These are phyloP conservation scores for Therioaphis trifolii DNA, from an alignment of 2,888 invertebrate species.

Conservation along the genomic window DNA sequence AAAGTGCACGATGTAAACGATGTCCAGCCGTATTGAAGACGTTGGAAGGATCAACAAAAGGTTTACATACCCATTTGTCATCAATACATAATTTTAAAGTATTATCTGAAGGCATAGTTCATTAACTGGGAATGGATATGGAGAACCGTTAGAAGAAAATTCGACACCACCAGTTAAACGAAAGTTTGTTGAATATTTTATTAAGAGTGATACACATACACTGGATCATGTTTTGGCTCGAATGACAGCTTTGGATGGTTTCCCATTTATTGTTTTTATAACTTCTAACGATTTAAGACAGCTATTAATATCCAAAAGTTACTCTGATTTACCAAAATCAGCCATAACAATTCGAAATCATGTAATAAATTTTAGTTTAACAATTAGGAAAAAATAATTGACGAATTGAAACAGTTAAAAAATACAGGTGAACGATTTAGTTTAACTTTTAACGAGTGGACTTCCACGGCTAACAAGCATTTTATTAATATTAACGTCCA, in stretches of 20 bases:
- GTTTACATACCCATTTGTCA: conserved; percentile 22
- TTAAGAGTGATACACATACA: conserved; percentile 16
- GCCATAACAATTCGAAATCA: conserved; percentile 26
- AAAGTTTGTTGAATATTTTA: conserved; percentile 22
- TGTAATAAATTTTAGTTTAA: conserved; percentile 20
- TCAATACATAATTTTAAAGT: conserved; percentile 13
- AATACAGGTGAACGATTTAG: no score
- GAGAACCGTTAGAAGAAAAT: conserved; percentile 11
- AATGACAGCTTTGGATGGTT: no score
- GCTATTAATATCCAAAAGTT: no score
- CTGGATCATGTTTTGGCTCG: conserved; percentile 28
- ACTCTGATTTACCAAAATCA: conserved; percentile 47
- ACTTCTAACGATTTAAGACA: no score
- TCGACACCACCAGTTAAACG: conserved; percentile 26
- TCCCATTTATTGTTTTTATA: no score
- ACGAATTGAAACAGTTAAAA: no score
- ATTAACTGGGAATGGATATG: conserved; percentile 19
- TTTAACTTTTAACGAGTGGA: no score
- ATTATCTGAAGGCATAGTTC: conserved; percentile 20
- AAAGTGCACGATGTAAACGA: no score
- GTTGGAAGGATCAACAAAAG: conserved; percentile 15
- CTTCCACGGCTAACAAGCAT: no score
- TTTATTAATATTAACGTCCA: conserved; percentile 23
- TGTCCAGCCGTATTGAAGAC: no score
- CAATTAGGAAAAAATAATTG: conserved; percentile 21